These are phyloP conservation scores for Menidia beryllina DNA, from an alignment of 2,113 vertebrate genomes.

Conservation along the genomic window DNA sequence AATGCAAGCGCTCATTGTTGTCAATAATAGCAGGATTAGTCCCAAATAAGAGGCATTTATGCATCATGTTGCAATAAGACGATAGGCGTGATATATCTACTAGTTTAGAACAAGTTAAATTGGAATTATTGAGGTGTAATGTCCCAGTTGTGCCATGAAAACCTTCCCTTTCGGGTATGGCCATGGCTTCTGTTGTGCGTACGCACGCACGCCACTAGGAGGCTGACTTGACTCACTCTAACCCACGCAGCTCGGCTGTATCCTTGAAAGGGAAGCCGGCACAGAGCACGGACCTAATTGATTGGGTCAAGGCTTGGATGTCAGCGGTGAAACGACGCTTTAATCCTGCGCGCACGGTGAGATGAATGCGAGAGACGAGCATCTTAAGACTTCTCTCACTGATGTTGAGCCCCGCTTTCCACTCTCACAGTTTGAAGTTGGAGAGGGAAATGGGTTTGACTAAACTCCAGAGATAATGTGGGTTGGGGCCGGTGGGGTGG, in stretches of 20 bases:
- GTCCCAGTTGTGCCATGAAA: not conserved
- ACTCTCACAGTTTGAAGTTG: constrained; percentile 57
- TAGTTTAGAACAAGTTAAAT: not conserved
- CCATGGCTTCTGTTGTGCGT: constrained; percentile 24
- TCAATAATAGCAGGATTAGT: not conserved
- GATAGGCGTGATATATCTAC: not conserved
- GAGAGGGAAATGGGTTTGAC: constrained; percentile 52
- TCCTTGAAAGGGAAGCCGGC: constrained; percentile 35
- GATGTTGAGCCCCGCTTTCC: constrained; percentile 41
- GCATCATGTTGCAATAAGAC: not conserved
- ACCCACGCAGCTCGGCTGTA: constrained; percentile 18
- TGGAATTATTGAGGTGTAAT: not conserved
- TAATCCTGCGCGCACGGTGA: constrained; percentile 60
- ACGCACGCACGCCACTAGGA: constrained; percentile 63
- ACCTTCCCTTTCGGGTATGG: not conserved
- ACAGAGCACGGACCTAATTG: constrained; percentile 46
- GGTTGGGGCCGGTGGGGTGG: not conserved
- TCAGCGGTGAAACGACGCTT: constrained; percentile 48
- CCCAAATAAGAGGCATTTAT: not conserved
- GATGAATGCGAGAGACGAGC: constrained; percentile 38
- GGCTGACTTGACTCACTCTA: constrained; percentile 71
- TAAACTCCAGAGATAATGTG: constrained; percentile 58
- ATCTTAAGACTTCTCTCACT: constrained; percentile 45
- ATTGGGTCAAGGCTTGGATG: constrained; percentile 64
- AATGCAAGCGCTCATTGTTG: not conserved